Evolutionary conservation across 1,140 invertebrate species (phyloP).

Genomic region (Panulirus ornatus): DNA sequence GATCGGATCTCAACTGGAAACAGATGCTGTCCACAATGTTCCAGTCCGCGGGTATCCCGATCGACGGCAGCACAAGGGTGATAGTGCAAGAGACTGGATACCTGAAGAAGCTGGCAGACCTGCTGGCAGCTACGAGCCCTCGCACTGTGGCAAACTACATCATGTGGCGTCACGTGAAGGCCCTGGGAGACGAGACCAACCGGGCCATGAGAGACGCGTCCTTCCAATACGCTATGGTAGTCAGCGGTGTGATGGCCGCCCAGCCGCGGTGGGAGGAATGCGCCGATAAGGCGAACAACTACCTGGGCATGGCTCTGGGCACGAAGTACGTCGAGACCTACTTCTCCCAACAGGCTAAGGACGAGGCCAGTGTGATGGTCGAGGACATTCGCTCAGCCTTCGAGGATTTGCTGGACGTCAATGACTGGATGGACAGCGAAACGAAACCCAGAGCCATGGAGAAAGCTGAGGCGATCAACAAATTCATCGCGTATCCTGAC

Average conservation of each 20-base stretch:
- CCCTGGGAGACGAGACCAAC: slow-evolving; percentile 56
- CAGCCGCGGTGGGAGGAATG: slow-evolving; percentile 80
- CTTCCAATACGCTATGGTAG: slow-evolving; percentile 60
- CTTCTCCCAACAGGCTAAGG: slow-evolving; percentile 86
- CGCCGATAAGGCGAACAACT: slow-evolving; percentile 93
- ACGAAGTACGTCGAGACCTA: slow-evolving; percentile 95
- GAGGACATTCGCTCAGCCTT: slow-evolving; percentile 91
- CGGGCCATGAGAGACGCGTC: slow-evolving; percentile 62
- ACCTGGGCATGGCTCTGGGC: slow-evolving; percentile 94
- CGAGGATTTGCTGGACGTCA: slow-evolving; percentile 88
- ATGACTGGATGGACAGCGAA: slow-evolving; percentile 95
- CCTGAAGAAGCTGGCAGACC: slow-evolving; percentile 29
- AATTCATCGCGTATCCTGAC: slow-evolving; percentile 87
- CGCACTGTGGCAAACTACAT: slow-evolving; percentile 58
- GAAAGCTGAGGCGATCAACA: slow-evolving; percentile 93
- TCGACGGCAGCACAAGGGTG: slow-evolving; percentile 38
- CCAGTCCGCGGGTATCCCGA: slow-evolving; percentile 14
- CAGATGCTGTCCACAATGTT: slow-evolving; percentile 47
- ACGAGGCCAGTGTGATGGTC: slow-evolving; percentile 85
- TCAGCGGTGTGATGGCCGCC: slow-evolving; percentile 43
- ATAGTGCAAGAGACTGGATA: slow-evolving; percentile 62
- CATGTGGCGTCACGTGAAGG: slow-evolving; percentile 59
- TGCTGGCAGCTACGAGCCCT: slow-evolving; percentile 29
- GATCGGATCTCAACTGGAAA: slow-evolving; percentile 44
- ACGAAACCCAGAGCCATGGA: slow-evolving; percentile 89